A percentile compares a stretch with the other conserved stretches of the same genome.
Evolutionary conservation across 2,888 invertebrate species (phyloP).

Genomic region (Loripinus fragilis): DNA sequence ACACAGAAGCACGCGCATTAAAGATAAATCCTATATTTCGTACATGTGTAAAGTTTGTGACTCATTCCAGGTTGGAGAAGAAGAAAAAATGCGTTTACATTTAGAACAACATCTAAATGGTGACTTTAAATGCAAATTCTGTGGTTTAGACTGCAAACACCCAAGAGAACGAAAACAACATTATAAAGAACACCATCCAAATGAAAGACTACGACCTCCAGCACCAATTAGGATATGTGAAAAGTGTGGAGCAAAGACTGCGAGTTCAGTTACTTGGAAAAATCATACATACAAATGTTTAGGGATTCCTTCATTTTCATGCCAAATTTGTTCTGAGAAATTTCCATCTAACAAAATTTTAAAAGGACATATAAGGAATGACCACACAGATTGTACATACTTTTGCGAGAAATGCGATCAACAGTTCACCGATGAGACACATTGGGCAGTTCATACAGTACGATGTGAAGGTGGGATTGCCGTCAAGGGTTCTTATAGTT

Average conservation of each 20-base stretch:
- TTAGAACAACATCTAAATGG: conserved; percentile 1
- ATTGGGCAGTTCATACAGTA: not conserved
- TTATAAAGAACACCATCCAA: not conserved
- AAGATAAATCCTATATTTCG: not conserved
- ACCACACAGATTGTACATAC: not conserved
- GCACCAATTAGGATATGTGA: not conserved
- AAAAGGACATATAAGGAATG: not conserved
- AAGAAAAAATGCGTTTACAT: not conserved
- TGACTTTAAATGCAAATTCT: not conserved
- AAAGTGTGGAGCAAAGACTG: not conserved
- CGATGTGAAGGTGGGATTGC: no score
- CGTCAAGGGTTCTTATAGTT: no score
- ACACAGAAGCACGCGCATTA: not conserved
- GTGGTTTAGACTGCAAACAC: not conserved
- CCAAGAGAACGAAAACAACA: not conserved
- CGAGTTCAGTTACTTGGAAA: not conserved
- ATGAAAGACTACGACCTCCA: not conserved
- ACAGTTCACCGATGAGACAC: not conserved
- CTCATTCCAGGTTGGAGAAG: not conserved
- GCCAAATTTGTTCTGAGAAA: not conserved
- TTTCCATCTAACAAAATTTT: not conserved
- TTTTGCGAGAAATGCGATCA: not conserved
- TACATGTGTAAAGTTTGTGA: not conserved
- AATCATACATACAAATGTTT: not conserved
- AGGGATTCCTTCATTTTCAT: not conserved